Conservation (phyloP, 2,113 vertebrate species). For the Alectura lathami region DNA sequence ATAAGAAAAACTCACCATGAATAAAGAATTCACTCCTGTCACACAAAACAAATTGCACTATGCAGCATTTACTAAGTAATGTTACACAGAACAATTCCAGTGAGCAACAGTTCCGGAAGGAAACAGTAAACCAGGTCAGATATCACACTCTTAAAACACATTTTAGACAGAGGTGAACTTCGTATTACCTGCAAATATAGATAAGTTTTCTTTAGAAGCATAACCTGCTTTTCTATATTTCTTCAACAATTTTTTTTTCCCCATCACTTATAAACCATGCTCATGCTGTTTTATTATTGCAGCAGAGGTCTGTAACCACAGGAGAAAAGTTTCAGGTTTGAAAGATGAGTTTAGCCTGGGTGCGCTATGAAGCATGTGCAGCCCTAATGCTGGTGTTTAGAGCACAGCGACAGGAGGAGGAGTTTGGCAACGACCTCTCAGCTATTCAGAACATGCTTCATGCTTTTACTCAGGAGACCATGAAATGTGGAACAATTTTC, state of each 20-base stretch:
- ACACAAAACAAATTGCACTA: not conserved
- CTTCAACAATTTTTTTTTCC: not conserved
- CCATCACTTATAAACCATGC: not conserved
- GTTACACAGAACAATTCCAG: not conserved
- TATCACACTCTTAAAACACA: not conserved
- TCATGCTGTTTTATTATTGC: not conserved
- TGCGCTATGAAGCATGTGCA: not conserved
- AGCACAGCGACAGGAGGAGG: not conserved
- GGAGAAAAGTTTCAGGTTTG: not conserved
- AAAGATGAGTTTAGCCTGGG: not conserved
- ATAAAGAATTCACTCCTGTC: not conserved
- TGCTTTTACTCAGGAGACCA: not conserved
- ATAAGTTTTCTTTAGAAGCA: not conserved
- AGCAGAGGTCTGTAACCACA: not conserved
- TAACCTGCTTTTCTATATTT: not conserved
- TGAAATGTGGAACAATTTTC: not conserved
- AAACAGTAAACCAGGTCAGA: not conserved
- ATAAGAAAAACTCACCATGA: not conserved
- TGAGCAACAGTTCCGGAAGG: not conserved
- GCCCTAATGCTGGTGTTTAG: not conserved
- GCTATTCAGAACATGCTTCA: not conserved
- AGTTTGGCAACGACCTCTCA: not conserved
- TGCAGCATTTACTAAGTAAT: not conserved
- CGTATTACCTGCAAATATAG: not conserved
- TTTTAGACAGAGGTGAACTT: not conserved